Conservation (phyloP, 2,797 vertebrate species). For the Peromyscus attwateri region DNA sequence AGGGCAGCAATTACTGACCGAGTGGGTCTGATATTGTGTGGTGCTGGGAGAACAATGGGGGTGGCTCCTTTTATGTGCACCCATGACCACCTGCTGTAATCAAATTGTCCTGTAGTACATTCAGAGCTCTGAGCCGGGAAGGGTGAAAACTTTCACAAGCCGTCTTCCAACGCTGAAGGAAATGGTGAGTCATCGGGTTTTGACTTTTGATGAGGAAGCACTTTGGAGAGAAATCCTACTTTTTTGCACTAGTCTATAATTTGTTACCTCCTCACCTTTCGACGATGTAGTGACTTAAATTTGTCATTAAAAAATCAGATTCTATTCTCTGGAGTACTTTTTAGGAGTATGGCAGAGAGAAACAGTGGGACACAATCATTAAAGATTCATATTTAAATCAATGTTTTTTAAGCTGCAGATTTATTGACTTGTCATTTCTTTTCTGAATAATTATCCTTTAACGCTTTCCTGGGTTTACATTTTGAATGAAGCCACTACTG, state of each 20-base stretch:
- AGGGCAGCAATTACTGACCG: background rate
- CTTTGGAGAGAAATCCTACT: constrained; percentile 57
- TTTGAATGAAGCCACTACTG: background rate
- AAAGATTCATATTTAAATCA: constrained; percentile 64
- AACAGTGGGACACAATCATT: constrained; percentile 55
- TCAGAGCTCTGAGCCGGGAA: constrained; percentile 1
- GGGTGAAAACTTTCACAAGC: background rate
- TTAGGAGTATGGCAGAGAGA: constrained; percentile 47
- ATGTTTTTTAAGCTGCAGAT: constrained; percentile 25
- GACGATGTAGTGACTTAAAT: constrained; percentile 52
- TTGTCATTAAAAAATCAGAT: constrained; percentile 15
- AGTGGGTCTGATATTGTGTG: constrained; percentile 29
- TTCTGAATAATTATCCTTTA: constrained; percentile 5
- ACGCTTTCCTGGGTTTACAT: constrained; percentile 9
- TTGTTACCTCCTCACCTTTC: constrained; percentile 39
- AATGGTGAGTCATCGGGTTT: constrained; percentile 12
- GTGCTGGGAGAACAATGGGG: background rate
- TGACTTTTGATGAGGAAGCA: constrained; percentile 67
- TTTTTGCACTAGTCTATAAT: constrained; percentile 67
- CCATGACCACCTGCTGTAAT: background rate
- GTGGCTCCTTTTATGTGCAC: background rate
- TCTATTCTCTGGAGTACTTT: constrained; percentile 40
- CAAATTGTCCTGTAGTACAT: constrained; percentile 26
- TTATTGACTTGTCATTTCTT: constrained; percentile 44
- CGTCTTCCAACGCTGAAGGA: background rate